Evolutionary conservation across 1,140 invertebrate genomes (phyloP), one percentile per base, ranked within the genome.

Genomic region (Neodiprion fabricii): DNA sequence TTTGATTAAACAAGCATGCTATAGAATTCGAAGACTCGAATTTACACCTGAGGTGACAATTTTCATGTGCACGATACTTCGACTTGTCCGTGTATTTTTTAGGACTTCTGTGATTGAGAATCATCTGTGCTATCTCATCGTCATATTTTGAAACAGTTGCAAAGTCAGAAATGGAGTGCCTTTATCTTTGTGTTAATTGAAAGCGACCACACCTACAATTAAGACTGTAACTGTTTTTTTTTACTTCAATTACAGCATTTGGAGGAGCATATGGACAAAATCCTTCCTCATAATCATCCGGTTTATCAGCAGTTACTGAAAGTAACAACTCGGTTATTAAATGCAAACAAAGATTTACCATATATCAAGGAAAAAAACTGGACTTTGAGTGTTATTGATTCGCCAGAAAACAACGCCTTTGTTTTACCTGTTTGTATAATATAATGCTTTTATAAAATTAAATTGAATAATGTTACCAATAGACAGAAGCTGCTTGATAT

Each of bases 331-430:
- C 83, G 84, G 69, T 77, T 92, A 72, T 65, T 91, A 14, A 71
- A 78, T 65, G 83, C 85, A 12, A 92, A 92, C 82, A 81, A 82
- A 72, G 86, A 91, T 72, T 79, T 91, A 47, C 79, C 82, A 50
- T 78, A 84, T 67, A 83, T 91, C 66, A 79, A 82, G 17, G 75
- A 86, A 17, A 85, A 83, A 72, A 74, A 87, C 14, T 92, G 91
- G 91, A 85, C 81, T 47, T 78, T 92, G 28, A 85, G 84, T 72
- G 87, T 92, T 72, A 79, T 92, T 11, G 77, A 89, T 79, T 79
- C 74, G 68, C 75, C 85, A 8, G 12, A 78, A 5, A 82, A 82
- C 66, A 92, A 92, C 84, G 90, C 91, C 7, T 89, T 88, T 85
- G 90, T 91, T 65, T 80, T 91, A 71, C 90, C 91, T 53, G 91